Conservation (phyloP, 2,797 vertebrate species). For the Simalia tracyae region DNA sequence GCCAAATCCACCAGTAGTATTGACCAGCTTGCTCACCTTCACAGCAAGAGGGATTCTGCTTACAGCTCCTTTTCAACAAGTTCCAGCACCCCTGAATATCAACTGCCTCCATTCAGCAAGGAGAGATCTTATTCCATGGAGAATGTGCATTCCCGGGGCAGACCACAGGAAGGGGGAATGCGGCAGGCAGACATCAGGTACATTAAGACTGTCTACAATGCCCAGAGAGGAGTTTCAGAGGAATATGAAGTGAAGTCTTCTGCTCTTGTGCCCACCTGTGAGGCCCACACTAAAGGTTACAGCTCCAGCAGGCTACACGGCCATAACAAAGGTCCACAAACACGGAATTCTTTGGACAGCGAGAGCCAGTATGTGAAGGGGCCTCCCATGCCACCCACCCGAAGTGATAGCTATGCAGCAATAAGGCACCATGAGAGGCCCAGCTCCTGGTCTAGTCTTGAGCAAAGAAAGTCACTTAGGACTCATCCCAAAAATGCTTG, state of each 20-base stretch:
- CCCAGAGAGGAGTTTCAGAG: conserved; percentile 79
- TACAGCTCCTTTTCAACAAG: conserved; percentile 96
- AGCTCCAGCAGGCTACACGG: conserved; percentile 49
- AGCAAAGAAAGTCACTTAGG: conserved; percentile 78
- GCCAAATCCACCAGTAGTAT: conserved; percentile 93
- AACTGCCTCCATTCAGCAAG: conserved; percentile 68
- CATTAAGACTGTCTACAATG: conserved; percentile 80
- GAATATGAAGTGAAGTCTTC: conserved; percentile 85
- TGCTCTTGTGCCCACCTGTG: conserved; percentile 59
- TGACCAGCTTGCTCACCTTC: conserved; percentile 85
- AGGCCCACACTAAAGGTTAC: conserved; percentile 54
- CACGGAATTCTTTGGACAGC: conserved; percentile 74
- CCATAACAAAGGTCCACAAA: conserved; percentile 72
- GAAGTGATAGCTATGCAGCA: conserved; percentile 90
- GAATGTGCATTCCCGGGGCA: conserved; percentile 66
- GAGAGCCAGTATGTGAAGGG: conserved; percentile 69
- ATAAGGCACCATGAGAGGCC: conserved; percentile 87
- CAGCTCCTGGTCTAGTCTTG: conserved; percentile 84
- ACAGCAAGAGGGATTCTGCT: conserved; percentile 94
- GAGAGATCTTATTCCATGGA: conserved; percentile 85
- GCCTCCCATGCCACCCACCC: conserved; percentile 83
- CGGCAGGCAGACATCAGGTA: conserved; percentile 87
- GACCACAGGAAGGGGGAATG: conserved; percentile 78
- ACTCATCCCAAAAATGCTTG: conserved; percentile 79
- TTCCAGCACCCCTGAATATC: conserved; percentile 91